phyloP scores from a whole-genome alignment of 2,888 invertebrate genomes.

The Luffia ferchaultella region DNA sequence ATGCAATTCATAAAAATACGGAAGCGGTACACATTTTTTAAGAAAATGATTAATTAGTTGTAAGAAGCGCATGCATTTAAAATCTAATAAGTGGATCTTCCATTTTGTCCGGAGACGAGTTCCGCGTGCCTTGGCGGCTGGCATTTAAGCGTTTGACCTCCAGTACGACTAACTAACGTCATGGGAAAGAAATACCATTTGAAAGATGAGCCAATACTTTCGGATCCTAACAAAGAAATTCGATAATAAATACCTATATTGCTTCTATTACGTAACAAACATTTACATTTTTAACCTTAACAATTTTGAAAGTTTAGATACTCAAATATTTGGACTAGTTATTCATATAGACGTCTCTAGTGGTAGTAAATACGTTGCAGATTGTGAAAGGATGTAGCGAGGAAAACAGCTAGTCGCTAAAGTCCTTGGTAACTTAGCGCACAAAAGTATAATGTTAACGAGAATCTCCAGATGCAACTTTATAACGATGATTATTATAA shows the following conservation, averaged over 20 bases:
- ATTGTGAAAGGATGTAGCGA: constrained; percentile 24
- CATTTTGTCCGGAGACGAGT: constrained; percentile 15
- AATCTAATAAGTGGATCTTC: neutral
- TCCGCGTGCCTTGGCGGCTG: constrained; percentile 33
- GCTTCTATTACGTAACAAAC: no score
- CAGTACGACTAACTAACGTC: constrained; percentile 17
- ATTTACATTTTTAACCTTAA: no score
- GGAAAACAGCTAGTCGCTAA: constrained; percentile 31
- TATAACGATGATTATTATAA: no score
- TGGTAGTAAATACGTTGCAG: no score
- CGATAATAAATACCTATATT: no score
- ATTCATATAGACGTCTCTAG: no score
- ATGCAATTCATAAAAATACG: neutral
- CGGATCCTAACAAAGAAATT: neutral
- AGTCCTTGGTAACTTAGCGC: constrained; percentile 36
- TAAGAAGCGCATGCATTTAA: neutral
- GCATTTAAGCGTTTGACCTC: constrained; percentile 38
- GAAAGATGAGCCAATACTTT: constrained; percentile 30
- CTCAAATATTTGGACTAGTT: no score
- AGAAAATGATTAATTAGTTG: neutral
- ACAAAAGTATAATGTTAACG: no score
- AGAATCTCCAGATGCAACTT: neutral
- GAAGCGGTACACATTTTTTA: neutral
- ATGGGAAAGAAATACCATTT: constrained; percentile 42
- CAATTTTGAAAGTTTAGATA: no score